Percentiles rank a stretch among this genome's conserved stretches.
These are phyloP conservation scores for Gopherus flavomarginatus DNA, from an alignment of 2,113 vertebrate species.

Conservation along the genomic window DNA sequence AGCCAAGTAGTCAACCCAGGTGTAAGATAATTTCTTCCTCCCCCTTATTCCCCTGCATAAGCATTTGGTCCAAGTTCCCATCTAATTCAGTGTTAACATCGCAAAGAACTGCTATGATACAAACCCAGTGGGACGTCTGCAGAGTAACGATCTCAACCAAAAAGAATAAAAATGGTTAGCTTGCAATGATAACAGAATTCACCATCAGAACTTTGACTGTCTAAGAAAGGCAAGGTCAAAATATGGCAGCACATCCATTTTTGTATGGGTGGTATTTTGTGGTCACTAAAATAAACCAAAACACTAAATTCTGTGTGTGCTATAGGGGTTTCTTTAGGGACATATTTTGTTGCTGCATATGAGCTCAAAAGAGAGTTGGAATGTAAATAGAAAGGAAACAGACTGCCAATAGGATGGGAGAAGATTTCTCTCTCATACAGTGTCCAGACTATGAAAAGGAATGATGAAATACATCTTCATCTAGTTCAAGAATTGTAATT, in stretches of 20 bases:
- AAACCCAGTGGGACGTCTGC: too few relatives aligned
- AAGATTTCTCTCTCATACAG: not conserved
- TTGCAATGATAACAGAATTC: not conserved
- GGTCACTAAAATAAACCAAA: not conserved
- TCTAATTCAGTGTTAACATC: not conserved
- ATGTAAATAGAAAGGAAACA: not conserved
- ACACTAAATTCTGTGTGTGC: not conserved
- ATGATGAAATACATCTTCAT: not conserved
- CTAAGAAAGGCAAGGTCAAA: not conserved
- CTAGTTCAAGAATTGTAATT: not conserved
- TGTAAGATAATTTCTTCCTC: not conserved
- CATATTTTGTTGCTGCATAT: not conserved
- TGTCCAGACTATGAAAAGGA: not conserved
- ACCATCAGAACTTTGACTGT: not conserved
- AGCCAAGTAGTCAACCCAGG: not conserved
- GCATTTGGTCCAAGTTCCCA: not conserved
- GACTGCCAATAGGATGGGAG: not conserved
- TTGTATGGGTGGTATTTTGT: not conserved
- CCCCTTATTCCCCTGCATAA: not conserved
- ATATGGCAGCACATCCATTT: too few relatives aligned
- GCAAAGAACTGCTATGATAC: not conserved
- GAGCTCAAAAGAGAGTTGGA: not conserved
- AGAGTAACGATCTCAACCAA: not conserved
- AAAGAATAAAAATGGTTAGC: not conserved
- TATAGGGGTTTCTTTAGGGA: not conserved